Evolutionary conservation across 2,113 vertebrate genomes (phyloP).

Genomic region (Solea senegalensis): DNA sequence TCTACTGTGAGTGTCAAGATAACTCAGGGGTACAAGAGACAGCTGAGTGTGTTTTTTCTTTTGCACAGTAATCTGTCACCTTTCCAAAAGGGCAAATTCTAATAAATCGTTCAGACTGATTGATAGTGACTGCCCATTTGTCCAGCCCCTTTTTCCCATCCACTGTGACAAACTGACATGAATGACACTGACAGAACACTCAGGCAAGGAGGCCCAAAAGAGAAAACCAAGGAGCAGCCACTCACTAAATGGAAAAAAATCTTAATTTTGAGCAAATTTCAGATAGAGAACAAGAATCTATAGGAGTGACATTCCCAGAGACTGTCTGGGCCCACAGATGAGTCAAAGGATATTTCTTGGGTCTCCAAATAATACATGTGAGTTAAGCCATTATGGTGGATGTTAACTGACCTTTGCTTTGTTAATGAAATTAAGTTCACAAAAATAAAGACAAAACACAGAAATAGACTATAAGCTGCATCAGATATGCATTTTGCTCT

Average conservation of each 20-base stretch:
- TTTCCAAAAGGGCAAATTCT: conserved; percentile 45
- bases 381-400: too few relatives aligned
- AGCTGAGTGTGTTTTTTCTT: conserved; percentile 11
- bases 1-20: conserved; percentile 30
- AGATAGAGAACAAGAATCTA: neutral
- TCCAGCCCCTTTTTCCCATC: conserved; percentile 32
- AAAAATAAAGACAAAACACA: too few relatives aligned
- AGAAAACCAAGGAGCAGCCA: conserved; percentile 2
- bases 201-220: neutral
- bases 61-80: conserved; percentile 44
- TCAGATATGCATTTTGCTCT: too few relatives aligned
- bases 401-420: too few relatives aligned
- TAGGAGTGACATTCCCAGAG: neutral
- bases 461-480: too few relatives aligned
- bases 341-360: too few relatives aligned
- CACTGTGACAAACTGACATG: conserved; percentile 47
- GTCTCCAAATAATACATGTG: too few relatives aligned
- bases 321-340: too few relatives aligned
- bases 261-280: conserved; percentile 15
- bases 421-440: too few relatives aligned
- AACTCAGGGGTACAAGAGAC: conserved; percentile 27
- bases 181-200: conserved; percentile 50
- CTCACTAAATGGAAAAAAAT: conserved; percentile 19
- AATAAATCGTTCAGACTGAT: conserved; percentile 62
- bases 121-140: conserved; percentile 54